A percentile compares a stretch with the other conserved stretches of the same genome.
phyloP scores from a whole-genome alignment of 2,797 vertebrate species.

The Bovichtus variegatus region DNA sequence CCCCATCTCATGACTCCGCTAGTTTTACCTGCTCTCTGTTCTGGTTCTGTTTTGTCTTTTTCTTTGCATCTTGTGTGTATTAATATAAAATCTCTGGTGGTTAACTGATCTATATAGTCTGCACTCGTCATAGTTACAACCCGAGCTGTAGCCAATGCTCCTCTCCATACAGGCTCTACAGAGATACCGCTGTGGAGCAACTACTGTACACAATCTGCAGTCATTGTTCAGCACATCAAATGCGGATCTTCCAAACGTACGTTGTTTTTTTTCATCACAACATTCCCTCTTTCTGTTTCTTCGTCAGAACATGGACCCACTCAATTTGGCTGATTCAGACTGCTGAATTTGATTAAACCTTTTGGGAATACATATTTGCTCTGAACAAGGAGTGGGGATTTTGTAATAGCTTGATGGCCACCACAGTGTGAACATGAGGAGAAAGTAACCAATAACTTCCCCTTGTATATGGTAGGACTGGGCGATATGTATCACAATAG shows the following conservation, averaged over 20 bases:
- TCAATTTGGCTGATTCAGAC: constrained; percentile 5
- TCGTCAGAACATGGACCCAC: background rate
- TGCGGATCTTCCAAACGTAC: background rate
- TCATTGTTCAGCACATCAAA: background rate
- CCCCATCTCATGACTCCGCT: too few relatives aligned
- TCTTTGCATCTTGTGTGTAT: too few relatives aligned
- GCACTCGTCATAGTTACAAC: too few relatives aligned
- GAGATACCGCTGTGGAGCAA: background rate
- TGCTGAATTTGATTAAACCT: background rate
- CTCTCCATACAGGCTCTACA: too few relatives aligned
- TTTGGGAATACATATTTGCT: background rate
- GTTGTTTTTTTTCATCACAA: background rate
- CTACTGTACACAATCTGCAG: too few relatives aligned
- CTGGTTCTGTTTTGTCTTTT: too few relatives aligned
- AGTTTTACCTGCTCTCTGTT: too few relatives aligned
- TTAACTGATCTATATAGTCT: background rate
- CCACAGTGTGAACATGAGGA: too few relatives aligned
- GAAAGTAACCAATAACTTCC: too few relatives aligned
- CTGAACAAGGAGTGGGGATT: background rate
- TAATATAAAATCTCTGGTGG: background rate
- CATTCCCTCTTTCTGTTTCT: background rate
- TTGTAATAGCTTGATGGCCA: too few relatives aligned
- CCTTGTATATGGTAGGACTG: too few relatives aligned
- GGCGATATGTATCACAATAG: too few relatives aligned
- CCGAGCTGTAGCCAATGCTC: background rate